Base-by-base conservation (phyloP, 2,113 vertebrate species). In the Campylorhamphus procurvoides region DNA sequence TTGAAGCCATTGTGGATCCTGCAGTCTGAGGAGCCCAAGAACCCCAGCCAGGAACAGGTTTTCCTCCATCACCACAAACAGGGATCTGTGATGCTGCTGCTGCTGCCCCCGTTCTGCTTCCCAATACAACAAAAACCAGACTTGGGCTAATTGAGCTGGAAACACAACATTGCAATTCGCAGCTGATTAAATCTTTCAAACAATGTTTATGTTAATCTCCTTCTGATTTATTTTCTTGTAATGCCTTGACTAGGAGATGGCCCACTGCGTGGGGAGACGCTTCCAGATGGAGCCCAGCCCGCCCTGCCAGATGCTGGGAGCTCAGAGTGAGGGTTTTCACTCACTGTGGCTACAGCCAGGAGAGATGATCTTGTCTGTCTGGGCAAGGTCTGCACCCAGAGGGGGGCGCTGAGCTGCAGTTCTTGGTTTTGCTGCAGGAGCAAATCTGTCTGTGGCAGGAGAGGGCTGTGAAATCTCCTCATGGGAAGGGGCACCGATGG, bases 131-230 rank as follows among this genome's bases (percentile, higher is more conserved):
- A 47, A 22, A 79, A 90, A 40, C 12, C 68, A 62, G 83, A 63
- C 79, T 79, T 6, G 7, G 67, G 89, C 84, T 89, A 84, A 94
- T 94, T 69, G 71, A 78, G 56, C 87, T 84, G 69, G 64, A 91
- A 94, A 84, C n/a, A 33, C 18, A 84, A 84, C 71, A 40, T 47
- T 63, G 78, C 84, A 75, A 87, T 94, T 94, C 81, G 68, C 74
- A 81, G 74, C 77, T 87, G 80, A 91, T 95, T 94, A 95, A 64
- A 72, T 81, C 80, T 94, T 96, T 89, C 93, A 93, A 81, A 82
- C 73, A 67, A 33, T 73, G 55, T 94, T 93, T 77, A 55, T 81
- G 68, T 91, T 94, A 89, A 87, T 81, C 64, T 89, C 37, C 55
- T 87, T 11, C 83, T 95, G 89, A 87, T 89, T 87, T 84, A 63